Base-by-base conservation (phyloP, 2,797 vertebrate genomes). In the Tenualosa ilisha region DNA sequence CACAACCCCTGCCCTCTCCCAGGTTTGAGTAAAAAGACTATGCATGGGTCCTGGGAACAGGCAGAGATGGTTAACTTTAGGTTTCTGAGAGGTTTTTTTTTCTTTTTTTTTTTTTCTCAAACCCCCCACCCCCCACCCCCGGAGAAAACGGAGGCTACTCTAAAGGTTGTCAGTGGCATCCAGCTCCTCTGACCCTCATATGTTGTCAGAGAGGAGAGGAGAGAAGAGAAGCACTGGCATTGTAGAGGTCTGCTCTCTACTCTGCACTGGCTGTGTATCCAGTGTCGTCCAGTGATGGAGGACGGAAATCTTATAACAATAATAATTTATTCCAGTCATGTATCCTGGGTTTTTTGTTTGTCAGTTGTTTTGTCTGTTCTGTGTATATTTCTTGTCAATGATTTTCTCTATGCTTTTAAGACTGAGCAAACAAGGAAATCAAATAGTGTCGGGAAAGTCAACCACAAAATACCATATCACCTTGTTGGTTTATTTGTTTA, bases 271-370 rank as follows among this genome's bases (percentile, higher is more conserved):
- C 87, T 90, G 86, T 86, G 91, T 37, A 37, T 75, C 26, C 12
- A 12, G 24, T 75, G 72, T 79, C 40, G 2, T 51, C 50, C 50
- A 51, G 50, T 46, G 40, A 22, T 79, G 31, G 13, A 75, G 20
- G 81, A 54, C 72, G 24, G 22, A 87, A 88, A 86, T 91, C 56
- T 85, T 92, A 85, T 85, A 91, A 88, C 11, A 89, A 88, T 83
- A 75, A 88, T 94, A 93, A 94, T 93, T 94, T 94, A 95, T 94
- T 93, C 89, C 87, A 90, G 88, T 87, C 85, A 59, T 89, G 86
- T 86, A 89, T 89, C 56, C 87, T 88, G 87, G 90, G 85, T 88
- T 91, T 91, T 91, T 86, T 88, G 46, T 88, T 84, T 81, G 61
- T 82, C 65, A 84, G 81, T 83, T 81, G 56, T 86, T 81, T 88